phyloP scores from a whole-genome alignment of 2,888 invertebrate species.

The Rhimphoctona megacephalus region DNA sequence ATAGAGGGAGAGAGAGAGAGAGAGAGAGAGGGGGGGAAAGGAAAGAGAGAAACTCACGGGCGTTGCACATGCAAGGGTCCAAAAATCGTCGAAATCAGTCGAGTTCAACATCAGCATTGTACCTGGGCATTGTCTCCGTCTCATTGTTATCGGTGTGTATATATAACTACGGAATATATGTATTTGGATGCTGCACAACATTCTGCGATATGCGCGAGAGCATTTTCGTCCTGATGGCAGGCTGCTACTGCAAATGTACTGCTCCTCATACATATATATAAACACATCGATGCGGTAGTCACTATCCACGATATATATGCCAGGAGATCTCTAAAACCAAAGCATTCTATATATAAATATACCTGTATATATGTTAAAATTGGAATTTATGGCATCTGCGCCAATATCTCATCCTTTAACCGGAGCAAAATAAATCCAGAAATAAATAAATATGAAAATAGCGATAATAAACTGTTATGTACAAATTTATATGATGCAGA shows the following conservation, averaged over 20 bases:
- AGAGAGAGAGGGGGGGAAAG: conserved; percentile 18
- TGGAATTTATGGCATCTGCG: not conserved
- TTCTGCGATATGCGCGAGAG: conserved; percentile 41
- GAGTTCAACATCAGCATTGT: conserved; percentile 85
- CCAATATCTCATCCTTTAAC: not conserved
- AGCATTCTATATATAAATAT: conserved; percentile 65
- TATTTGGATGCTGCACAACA: conserved; percentile 36
- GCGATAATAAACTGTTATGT: too few species aligned
- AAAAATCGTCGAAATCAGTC: conserved; percentile 85
- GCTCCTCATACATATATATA: conserved; percentile 14
- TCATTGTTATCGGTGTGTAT: conserved; percentile 81
- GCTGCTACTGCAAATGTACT: conserved; percentile 19
- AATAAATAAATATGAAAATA: not conserved
- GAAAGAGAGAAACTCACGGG: conserved; percentile 75
- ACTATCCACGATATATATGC: conserved; percentile 73
- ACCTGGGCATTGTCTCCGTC: conserved; percentile 83
- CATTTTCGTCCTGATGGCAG: conserved; percentile 33
- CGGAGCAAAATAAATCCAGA: not conserved
- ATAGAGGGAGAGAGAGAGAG: conserved; percentile 4
- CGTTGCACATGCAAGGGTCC: conserved; percentile 82
- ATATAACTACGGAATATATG: conserved; percentile 37
- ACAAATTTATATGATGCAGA: too few species aligned
- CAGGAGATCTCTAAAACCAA: conserved; percentile 75
- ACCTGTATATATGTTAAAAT: conserved; percentile 22
- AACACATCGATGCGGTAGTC: conserved; percentile 58